Evolutionary conservation across 2,113 vertebrate species (phyloP), one percentile per base, ranked within the genome.

Genomic region (Sturnus vulgaris): DNA sequence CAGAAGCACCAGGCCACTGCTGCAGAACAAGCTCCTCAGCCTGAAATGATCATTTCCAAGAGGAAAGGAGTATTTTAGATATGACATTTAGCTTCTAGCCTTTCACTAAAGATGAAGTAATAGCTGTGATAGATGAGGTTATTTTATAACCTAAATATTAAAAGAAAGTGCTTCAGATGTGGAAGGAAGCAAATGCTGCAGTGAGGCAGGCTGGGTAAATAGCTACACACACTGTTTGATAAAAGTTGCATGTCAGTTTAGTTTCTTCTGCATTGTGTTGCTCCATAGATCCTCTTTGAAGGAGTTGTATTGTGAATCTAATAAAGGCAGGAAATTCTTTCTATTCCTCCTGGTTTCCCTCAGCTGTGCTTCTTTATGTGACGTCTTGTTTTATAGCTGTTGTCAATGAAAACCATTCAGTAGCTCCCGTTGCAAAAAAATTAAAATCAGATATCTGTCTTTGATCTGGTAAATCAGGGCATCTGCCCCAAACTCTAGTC

Each of bases 121-220:
- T 50, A 60, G 65, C 87, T 71, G 61, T 68, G 57, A 64, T 87
- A 88, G 65, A 70, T 80, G 5, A 86, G 49, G 49, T 86, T 92
- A 61, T 90, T 93, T 84, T 86, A 71, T 90, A 92, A 88, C 28
- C 56, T 75, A 78, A 92, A 55, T 91, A 88, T 90, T 94, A 65
- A 88, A 86, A 95, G 49, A 69, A 88, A 52, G 31, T n/a, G 39
- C 40, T 88, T 95, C 64, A 57, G 52, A 46, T 92, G 65, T 69
- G 79, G 37, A 83, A 90, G 47, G 76, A 78, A 93, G 71, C 24
- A 66, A 92, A 59, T 28, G 76, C 80, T 92, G 71, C 60, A 59
- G 60, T 46, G 52, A 88, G 47, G 64, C 79, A 46, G 37, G 53
- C 53, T 61, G 76, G 72, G n/a, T 81, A 80, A 88, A 83, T 60